Evolutionary conservation across 1,140 invertebrate species (phyloP), one percentile per base, ranked within the genome.

Genomic region (Drosophila ercepeae): DNA sequence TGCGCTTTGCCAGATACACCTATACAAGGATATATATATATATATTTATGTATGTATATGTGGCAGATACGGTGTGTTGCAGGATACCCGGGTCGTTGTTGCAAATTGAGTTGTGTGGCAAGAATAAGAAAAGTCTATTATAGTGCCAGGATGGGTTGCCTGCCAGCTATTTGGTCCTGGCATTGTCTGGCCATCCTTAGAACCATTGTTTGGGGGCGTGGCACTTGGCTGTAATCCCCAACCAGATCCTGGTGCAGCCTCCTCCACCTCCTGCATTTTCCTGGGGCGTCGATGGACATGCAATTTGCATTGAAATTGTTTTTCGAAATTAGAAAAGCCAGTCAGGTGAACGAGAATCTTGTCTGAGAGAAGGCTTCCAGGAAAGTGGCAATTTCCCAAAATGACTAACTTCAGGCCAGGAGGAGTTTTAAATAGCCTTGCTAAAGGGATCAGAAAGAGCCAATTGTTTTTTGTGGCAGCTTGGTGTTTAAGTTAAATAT

Each of bases 101-200:
- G 60, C 59, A 86, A 86, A 86, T 86, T 86, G 81, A 86, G 82
- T 88, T 86, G 81, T 86, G 81, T 75, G 76, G 81, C 82, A 81
- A 76, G 81, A 86, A 86, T 86, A 88, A 88, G 81, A 86, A 81
- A 86, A 86, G 81, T 86, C 82, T 88, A 86, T 86, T 86, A 86
- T 86, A 88, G 81, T 84, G 41, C 2, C 53, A 51, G 69, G 69
- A 71, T 72, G 48, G 75, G 65, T 34, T 83, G 78, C 79, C 81
- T 86, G 77, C 61, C 67, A 86, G 81, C 81, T 64, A 81, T 84
- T 79, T 73, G 72, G 58, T 25, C 32, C 50, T 21, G 68, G 81
- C 81, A 86, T 86, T 86, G 81, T 86, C 82, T 86, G 81, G 50
- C 71, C 60, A 73, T 59, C 67, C 75, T 41, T 44, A 48, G 53